These are phyloP conservation scores for Cantharis lateralis DNA, from an alignment of 2,888 invertebrate species.

Conservation along the genomic window DNA sequence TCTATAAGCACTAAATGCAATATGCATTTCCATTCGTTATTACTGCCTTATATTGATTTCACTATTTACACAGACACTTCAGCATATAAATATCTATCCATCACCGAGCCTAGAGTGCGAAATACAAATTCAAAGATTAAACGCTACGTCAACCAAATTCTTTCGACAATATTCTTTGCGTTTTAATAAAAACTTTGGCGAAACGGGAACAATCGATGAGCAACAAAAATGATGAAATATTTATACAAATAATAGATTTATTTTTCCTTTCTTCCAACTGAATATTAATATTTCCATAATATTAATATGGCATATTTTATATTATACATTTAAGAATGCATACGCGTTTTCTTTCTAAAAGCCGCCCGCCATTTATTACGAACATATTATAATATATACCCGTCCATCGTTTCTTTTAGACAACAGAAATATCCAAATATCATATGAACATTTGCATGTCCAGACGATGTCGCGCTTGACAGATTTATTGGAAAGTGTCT, in stretches of 20 bases:
- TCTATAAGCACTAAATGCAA: constrained; percentile 30
- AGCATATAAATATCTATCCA: neutral
- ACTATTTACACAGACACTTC: constrained; percentile 16
- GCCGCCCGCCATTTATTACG: constrained; percentile 49
- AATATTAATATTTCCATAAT: constrained; percentile 55
- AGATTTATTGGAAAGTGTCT: constrained; percentile 54
- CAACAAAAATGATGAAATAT: constrained; percentile 6
- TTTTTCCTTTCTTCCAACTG: constrained; percentile 50
- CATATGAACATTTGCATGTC: constrained; percentile 55
- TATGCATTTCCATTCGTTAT: constrained; percentile 33
- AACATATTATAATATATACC: constrained; percentile 36
- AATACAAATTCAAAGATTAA: neutral
- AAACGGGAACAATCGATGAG: neutral
- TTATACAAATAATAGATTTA: constrained; percentile 43
- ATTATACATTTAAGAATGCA: constrained; percentile 36
- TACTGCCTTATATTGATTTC: constrained; percentile 33
- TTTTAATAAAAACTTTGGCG: neutral
- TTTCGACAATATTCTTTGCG: neutral
- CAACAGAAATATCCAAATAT: constrained; percentile 50
- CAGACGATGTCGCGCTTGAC: constrained; percentile 49
- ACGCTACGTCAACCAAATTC: neutral
- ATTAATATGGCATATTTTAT: constrained; percentile 52
- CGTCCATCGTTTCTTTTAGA: constrained; percentile 41
- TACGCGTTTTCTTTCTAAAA: constrained; percentile 30
- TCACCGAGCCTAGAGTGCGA: neutral